Evolutionary conservation across 2,113 vertebrate species (phyloP).

Genomic region (Orycteropus afer): DNA sequence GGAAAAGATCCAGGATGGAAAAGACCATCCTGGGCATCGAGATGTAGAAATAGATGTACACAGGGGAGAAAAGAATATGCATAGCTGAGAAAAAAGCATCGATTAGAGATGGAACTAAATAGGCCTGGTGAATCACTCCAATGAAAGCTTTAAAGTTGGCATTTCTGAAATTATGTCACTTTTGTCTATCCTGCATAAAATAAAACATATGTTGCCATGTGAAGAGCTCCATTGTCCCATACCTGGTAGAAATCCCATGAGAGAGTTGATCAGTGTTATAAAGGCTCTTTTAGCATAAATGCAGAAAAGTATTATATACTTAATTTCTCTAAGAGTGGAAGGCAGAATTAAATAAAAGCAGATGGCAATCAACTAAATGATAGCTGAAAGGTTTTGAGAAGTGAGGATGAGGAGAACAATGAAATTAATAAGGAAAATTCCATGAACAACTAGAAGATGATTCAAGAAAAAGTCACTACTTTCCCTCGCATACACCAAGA

Average conservation of each 20-base stretch:
- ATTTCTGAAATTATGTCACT: neutral
- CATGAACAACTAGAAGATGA: slow-evolving; percentile 57
- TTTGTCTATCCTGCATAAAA: neutral
- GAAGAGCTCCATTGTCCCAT: neutral
- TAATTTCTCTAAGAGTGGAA: slow-evolving; percentile 10
- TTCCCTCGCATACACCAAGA: neutral
- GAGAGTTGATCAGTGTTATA: neutral
- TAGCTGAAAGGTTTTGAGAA: too few relatives aligned
- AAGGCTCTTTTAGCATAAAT: slow-evolving; percentile 37
- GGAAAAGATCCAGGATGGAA: neutral
- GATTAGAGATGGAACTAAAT: neutral
- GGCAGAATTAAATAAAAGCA: neutral
- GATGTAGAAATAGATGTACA: fast-evolving
- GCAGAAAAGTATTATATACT: neutral
- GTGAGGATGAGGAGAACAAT: slow-evolving; percentile 58
- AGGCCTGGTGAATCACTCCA: neutral
- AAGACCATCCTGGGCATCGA: neutral
- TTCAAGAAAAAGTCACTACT: neutral
- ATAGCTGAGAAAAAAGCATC: neutral
- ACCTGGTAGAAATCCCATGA: neutral
- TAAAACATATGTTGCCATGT: neutral
- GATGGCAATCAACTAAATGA: neutral
- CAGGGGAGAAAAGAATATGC: too few relatives aligned
- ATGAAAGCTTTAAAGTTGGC: neutral
- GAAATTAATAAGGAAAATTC: slow-evolving; percentile 68